Evolutionary conservation across 2,888 invertebrate genomes (phyloP).

Genomic region (Campopleginae sp.): DNA sequence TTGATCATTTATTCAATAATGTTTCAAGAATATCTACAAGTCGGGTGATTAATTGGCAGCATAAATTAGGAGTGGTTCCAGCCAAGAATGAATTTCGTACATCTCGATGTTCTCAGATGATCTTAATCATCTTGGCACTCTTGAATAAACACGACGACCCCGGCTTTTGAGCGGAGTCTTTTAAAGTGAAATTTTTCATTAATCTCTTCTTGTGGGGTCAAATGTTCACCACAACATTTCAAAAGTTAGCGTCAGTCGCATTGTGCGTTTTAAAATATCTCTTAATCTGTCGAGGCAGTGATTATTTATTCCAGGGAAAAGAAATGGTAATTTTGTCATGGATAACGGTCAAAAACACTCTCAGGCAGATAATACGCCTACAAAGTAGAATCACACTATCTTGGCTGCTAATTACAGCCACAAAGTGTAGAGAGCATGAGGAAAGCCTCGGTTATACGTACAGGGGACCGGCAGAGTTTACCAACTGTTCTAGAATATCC

Average conservation of each 20-base stretch:
- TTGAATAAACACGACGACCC: too few species aligned
- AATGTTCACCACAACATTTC: too few species aligned
- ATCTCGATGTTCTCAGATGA: too few species aligned
- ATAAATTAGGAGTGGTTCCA: too few species aligned
- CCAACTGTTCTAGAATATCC: conserved; percentile 30
- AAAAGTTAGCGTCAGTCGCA: too few species aligned
- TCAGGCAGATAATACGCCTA: conserved; percentile 6
- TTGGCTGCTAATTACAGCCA: conserved; percentile 31
- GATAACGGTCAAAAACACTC: conserved; percentile 28
- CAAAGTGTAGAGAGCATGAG: conserved; percentile 23
- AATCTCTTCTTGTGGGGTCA: too few species aligned
- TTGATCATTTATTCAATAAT: neutral
- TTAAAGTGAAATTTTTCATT: too few species aligned
- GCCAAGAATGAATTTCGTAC: too few species aligned
- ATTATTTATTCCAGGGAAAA: neutral
- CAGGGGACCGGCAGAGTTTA: neutral
- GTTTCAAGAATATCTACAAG: neutral
- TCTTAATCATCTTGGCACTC: too few species aligned
- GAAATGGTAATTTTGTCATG: conserved; percentile 17
- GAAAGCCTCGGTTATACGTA: neutral
- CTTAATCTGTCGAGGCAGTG: neutral
- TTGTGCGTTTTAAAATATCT: neutral
- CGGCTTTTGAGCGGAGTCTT: too few species aligned
- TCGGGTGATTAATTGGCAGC: too few species aligned
- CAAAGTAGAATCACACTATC: conserved; percentile 19